A percentile compares a stretch with the other conserved stretches of the same genome.
These are phyloP conservation scores for Macrobrachium rosenbergii DNA, from an alignment of 1,140 invertebrate species.

Conservation along the genomic window DNA sequence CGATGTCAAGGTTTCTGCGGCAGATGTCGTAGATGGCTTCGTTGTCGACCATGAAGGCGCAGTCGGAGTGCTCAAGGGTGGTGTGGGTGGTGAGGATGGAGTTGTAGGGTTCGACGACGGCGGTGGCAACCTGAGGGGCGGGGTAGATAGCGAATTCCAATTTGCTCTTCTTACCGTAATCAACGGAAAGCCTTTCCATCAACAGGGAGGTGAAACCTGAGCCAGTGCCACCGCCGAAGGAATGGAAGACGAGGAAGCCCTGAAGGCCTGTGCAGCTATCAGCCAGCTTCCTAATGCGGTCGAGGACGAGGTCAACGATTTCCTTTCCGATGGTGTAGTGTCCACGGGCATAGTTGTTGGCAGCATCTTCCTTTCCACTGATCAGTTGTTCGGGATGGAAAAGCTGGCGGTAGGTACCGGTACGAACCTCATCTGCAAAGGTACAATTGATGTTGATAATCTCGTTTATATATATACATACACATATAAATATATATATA, in stretches of 20 bases:
- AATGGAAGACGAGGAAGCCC: slow-evolving; percentile 60
- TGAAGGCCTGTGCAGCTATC: slow-evolving; percentile 58
- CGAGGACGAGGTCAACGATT: slow-evolving; percentile 56
- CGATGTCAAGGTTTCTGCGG: slow-evolving; percentile 61
- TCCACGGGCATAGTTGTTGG: slow-evolving; percentile 59
- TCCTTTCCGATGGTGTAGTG: slow-evolving; percentile 62
- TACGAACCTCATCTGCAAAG: slow-evolving; percentile 54
- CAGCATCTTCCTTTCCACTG: slow-evolving; percentile 60
- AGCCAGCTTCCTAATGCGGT: slow-evolving; percentile 56
- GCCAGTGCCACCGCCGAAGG: slow-evolving; percentile 59
- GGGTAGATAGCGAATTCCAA: slow-evolving; percentile 60
- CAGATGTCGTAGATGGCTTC: slow-evolving; percentile 61
- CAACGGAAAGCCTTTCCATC: slow-evolving; percentile 57
- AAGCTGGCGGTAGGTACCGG: slow-evolving; percentile 58
- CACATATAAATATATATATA: no score
- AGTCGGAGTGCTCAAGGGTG: slow-evolving; percentile 60
- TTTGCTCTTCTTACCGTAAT: slow-evolving; percentile 61
- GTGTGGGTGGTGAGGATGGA: slow-evolving; percentile 61
- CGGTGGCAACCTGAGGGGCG: slow-evolving; percentile 54
- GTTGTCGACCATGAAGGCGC: slow-evolving; percentile 62
- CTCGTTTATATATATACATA: no score
- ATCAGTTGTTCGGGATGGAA: slow-evolving; percentile 61
- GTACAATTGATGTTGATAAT: background rate
- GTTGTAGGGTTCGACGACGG: slow-evolving; percentile 59
- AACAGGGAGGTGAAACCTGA: slow-evolving; percentile 58